Evolutionary conservation across 2,888 invertebrate species (phyloP).

Genomic region (Halictus quadricinctus): DNA sequence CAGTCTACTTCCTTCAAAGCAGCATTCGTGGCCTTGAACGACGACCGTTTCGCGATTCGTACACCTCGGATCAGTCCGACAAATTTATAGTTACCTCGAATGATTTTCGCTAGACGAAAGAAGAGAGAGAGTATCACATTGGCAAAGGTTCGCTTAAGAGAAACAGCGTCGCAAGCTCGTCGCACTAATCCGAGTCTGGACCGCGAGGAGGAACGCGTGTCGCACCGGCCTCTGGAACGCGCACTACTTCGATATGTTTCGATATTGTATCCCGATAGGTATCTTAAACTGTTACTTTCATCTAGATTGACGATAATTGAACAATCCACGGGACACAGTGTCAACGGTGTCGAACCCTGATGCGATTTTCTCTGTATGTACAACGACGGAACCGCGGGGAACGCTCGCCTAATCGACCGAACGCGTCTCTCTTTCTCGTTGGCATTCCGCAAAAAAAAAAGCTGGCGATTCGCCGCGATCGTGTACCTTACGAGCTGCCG

Average conservation of each 20-base stretch:
- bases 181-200: background rate
- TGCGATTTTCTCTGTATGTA: conserved; percentile 30
- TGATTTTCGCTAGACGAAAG: background rate
- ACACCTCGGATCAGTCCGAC: background rate
- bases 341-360: conserved; percentile 32
- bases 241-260: conserved; percentile 43
- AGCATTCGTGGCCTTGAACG: background rate
- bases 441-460: background rate
- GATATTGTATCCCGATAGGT: conserved; percentile 19
- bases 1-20: background rate
- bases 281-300: conserved; percentile 15
- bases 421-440: background rate
- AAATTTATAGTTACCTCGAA: background rate
- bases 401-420: conserved; percentile 10
- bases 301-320: conserved; percentile 29
- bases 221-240: conserved; percentile 27
- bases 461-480: conserved; percentile 11
- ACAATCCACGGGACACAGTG: conserved; percentile 34
- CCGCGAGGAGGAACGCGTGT: background rate
- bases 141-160: conserved; percentile 1
- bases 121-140: background rate
- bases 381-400: conserved; percentile 45
- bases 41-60: background rate
- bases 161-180: background rate
- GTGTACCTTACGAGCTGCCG: background rate